A percentile compares a stretch with the other conserved stretches of the same genome.
Evolutionary conservation across 2,797 vertebrate species (phyloP).

Genomic region (Peromyscus melanophrys): DNA sequence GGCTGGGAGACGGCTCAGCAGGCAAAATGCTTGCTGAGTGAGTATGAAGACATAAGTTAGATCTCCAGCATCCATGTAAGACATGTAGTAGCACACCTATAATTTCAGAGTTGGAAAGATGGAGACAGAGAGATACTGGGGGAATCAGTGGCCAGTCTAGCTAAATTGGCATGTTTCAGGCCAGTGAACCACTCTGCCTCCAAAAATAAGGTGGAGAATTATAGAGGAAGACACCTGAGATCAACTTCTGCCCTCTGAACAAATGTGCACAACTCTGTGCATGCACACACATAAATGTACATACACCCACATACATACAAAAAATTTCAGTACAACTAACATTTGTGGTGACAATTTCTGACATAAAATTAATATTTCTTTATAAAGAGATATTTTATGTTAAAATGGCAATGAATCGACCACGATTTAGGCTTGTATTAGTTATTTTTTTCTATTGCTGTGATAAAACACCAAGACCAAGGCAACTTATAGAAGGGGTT

Average conservation of each 20-base stretch:
- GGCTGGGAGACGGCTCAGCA: not conserved
- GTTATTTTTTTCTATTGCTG: not conserved
- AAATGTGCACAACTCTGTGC: not conserved
- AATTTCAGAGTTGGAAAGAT: not conserved
- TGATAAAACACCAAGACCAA: not conserved
- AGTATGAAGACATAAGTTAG: not conserved
- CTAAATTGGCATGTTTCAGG: not conserved
- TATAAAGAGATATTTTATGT: not conserved
- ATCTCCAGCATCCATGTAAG: not conserved
- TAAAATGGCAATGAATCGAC: not conserved
- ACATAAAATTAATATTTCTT: not conserved
- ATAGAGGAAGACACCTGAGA: not conserved
- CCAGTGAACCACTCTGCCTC: not conserved
- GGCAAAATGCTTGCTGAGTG: not conserved
- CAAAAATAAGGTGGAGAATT: not conserved
- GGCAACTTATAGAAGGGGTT: not conserved
- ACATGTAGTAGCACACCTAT: not conserved
- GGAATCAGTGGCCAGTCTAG: not conserved
- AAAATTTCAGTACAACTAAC: not conserved
- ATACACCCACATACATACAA: not conserved
- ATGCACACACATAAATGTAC: not conserved
- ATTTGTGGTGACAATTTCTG: not conserved
- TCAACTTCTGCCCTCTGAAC: not conserved
- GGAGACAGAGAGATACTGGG: not conserved
- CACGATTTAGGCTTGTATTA: not conserved